phyloP scores from a whole-genome alignment of 2,797 vertebrate species.

The Podarcis siculus region DNA sequence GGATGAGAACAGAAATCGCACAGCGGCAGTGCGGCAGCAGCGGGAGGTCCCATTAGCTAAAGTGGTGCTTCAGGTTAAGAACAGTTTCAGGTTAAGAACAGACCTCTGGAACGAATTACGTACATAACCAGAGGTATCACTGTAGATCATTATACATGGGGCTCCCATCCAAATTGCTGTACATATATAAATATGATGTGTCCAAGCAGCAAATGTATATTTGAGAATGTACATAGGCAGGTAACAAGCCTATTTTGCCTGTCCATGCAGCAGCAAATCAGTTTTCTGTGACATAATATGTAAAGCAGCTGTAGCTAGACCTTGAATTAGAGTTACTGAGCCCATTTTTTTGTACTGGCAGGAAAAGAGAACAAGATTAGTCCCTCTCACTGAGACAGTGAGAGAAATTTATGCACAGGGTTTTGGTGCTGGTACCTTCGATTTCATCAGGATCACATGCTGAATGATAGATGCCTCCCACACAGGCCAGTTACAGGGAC shows the following conservation, averaged over 20 bases:
- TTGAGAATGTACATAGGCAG: not conserved
- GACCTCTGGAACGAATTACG: too few relatives aligned
- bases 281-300: not conserved
- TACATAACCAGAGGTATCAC: too few relatives aligned
- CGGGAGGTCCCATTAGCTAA: too few relatives aligned
- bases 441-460: not conserved
- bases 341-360: not conserved
- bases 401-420: not conserved
- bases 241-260: not conserved
- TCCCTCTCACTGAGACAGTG: not conserved
- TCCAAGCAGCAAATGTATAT: not conserved
- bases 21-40: too few relatives aligned
- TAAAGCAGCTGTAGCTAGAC: not conserved
- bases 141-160: too few relatives aligned
- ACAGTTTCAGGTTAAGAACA: too few relatives aligned
- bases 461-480: conserved; percentile 8
- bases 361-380: not conserved
- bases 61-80: too few relatives aligned
- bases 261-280: not conserved
- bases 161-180: too few relatives aligned
- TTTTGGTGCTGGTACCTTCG: not conserved
- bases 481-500: conserved; percentile 6
- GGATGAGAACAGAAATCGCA: too few relatives aligned
- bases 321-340: not conserved
- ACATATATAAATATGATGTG: not conserved